phyloP scores from a whole-genome alignment of 2,113 vertebrate genomes.

The Otus sunia region DNA sequence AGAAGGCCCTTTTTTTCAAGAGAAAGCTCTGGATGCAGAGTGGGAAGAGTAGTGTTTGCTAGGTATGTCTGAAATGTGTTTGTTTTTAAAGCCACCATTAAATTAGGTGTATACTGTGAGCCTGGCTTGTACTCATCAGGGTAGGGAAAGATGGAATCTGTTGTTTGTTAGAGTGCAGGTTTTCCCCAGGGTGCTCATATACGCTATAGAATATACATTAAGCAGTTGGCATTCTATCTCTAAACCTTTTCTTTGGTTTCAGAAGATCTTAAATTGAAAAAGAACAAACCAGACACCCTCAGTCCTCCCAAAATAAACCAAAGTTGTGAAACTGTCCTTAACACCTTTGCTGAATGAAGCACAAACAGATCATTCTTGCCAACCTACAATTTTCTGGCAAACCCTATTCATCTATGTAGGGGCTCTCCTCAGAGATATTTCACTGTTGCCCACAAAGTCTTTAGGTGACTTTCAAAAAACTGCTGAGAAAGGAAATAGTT shows the following conservation, averaged over 20 bases:
- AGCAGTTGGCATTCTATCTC: background rate
- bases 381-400: background rate
- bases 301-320: background rate
- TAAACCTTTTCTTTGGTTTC: background rate
- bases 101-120: background rate
- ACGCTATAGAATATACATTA: background rate
- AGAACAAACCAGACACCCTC: background rate
- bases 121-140: background rate
- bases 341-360: background rate
- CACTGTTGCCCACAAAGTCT: background rate
- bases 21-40: background rate
- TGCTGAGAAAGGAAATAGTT: background rate
- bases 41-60: background rate
- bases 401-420: background rate
- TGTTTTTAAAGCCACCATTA: conserved; percentile 9
- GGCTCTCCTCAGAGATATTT: background rate
- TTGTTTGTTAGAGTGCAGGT: background rate
- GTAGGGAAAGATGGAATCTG: background rate
- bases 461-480: background rate
- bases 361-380: background rate
- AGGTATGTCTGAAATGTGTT: background rate
- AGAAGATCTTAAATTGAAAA: background rate
- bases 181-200: background rate
- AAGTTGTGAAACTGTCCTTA: background rate
- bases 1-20: background rate